These are phyloP conservation scores for Paradisaea rubra DNA, from an alignment of 2,113 vertebrate species.

Conservation along the genomic window DNA sequence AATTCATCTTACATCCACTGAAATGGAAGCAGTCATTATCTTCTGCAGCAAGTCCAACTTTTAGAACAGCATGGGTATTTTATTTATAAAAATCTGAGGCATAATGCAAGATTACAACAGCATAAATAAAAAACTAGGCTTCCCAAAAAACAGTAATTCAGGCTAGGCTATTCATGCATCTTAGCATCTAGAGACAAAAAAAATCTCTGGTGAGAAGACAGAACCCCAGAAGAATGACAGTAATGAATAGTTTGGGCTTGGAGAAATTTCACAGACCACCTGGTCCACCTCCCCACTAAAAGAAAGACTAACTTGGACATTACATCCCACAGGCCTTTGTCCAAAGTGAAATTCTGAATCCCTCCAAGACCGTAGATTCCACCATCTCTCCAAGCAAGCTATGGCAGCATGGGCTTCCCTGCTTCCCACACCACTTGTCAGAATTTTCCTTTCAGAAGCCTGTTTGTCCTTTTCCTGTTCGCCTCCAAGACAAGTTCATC, in stretches of 20 bases:
- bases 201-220: neutral
- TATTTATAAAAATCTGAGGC: neutral
- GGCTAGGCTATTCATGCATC: neutral
- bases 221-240: neutral
- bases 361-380: neutral
- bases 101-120: neutral
- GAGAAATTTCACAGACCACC: neutral
- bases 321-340: neutral
- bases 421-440: neutral
- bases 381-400: neutral
- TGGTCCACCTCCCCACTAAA: neutral
- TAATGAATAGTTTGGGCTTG: neutral
- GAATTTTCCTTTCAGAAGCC: neutral
- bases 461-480: neutral
- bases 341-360: neutral
- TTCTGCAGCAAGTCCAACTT: neutral
- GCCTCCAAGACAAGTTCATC: neutral
- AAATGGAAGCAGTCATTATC: neutral
- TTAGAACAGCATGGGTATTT: neutral
- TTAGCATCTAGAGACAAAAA: neutral
- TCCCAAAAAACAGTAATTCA: neutral
- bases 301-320: neutral
- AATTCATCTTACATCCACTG: neutral
- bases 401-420: rapidly evolving
- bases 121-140: neutral